Evolutionary conservation across 2,888 invertebrate genomes (phyloP).

Genomic region (Brenthis daphne): DNA sequence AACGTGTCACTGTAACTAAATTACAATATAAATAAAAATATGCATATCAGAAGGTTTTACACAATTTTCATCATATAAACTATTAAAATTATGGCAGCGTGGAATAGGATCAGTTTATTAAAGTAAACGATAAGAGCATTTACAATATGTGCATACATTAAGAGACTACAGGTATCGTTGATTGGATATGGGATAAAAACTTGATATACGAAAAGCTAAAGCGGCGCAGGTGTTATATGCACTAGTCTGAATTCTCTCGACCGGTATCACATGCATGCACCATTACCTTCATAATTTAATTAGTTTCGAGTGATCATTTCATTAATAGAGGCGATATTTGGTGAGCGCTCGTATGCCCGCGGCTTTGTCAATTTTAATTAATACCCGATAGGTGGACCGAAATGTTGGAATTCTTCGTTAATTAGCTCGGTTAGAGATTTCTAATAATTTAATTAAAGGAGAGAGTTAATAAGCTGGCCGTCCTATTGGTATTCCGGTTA

Average conservation of each 20-base stretch:
- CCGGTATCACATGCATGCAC: constrained; percentile 76
- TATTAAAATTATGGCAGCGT: background rate
- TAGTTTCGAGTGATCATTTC: constrained; percentile 81
- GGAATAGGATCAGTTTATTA: background rate
- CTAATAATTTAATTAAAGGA: constrained; percentile 81
- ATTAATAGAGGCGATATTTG: constrained; percentile 80
- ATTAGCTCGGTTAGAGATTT: constrained; percentile 79
- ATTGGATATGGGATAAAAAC: constrained; percentile 17
- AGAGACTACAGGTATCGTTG: constrained; percentile 2
- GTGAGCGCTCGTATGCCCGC: constrained; percentile 66
- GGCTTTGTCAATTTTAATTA: constrained; percentile 83
- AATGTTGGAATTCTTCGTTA: constrained; percentile 81
- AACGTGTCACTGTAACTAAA: background rate
- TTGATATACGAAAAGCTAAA: constrained; percentile 24
- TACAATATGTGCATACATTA: constrained; percentile 12
- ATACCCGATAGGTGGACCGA: constrained; percentile 78
- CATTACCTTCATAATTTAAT: constrained; percentile 81
- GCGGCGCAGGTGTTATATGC: constrained; percentile 42
- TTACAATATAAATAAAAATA: background rate
- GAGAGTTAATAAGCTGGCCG: constrained; percentile 73
- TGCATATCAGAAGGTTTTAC: background rate
- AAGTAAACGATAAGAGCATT: constrained; percentile 13
- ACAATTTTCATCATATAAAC: background rate
- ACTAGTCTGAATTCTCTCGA: constrained; percentile 40
- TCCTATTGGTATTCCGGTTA: constrained; percentile 69